These are phyloP conservation scores for Drosophila malerkotliana DNA, from an alignment of 1,140 invertebrate species.

Conservation along the genomic window DNA sequence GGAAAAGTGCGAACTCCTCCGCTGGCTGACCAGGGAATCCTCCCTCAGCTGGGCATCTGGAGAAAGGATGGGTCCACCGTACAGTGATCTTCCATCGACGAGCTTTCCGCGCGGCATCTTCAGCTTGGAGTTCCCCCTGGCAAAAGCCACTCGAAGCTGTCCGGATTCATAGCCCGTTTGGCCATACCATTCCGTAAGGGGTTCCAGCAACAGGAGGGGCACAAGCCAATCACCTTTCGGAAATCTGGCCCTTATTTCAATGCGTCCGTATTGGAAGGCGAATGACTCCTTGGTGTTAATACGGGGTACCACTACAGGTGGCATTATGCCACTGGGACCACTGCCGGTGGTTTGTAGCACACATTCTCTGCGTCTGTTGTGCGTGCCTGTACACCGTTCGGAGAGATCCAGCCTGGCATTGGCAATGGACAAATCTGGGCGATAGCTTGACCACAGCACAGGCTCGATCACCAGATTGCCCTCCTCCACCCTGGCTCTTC, in stretches of 20 bases:
- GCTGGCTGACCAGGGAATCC: slow-evolving; percentile 56
- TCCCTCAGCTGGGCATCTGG: slow-evolving; percentile 58
- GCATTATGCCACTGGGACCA: slow-evolving; percentile 61
- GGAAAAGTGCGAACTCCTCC: slow-evolving; percentile 77
- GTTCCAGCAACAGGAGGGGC: slow-evolving; percentile 74
- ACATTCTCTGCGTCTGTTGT: slow-evolving; percentile 53
- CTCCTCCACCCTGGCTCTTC: slow-evolving; percentile 31
- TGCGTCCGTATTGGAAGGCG: slow-evolving; percentile 62
- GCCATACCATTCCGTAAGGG: slow-evolving; percentile 58
- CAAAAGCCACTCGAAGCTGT: slow-evolving; percentile 84
- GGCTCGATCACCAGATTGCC: slow-evolving; percentile 58
- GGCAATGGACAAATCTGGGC: slow-evolving; percentile 57
- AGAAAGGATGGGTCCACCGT: slow-evolving; percentile 79
- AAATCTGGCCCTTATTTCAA: slow-evolving; percentile 60
- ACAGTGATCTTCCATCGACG: slow-evolving; percentile 68
- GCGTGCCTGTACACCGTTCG: slow-evolving; percentile 63
- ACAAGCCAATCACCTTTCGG: slow-evolving; percentile 66
- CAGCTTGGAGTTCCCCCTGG: slow-evolving; percentile 84
- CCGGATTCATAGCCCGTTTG: slow-evolving; percentile 70
- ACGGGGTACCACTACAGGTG: slow-evolving; percentile 58
- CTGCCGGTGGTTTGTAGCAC: slow-evolving; percentile 46
- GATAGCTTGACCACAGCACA: slow-evolving; percentile 56
- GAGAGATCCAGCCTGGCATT: slow-evolving; percentile 50
- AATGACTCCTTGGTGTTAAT: slow-evolving; percentile 62
- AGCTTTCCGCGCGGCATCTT: slow-evolving; percentile 67